Base-by-base conservation (phyloP, 2,888 invertebrate species). In the Thalpophila matura region DNA sequence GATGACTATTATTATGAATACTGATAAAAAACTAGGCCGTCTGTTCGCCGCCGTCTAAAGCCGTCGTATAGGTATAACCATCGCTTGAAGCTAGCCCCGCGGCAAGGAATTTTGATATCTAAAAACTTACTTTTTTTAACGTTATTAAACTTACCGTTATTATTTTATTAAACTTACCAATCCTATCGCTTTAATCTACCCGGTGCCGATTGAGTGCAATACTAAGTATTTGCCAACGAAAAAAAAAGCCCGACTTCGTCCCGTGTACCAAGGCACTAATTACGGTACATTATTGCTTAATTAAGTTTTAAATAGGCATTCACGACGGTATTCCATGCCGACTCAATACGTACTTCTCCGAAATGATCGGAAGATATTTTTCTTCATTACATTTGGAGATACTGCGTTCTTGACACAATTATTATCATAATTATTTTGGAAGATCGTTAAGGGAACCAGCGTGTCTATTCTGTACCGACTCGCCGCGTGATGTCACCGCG, bases 261-360 rank as follows among this genome's bases (percentile, higher is more conserved):
- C 16, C 38, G 38, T 43, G 37, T 56, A 56, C 27, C 7, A 12
- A 18, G 26, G 2, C 50, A 33, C 29, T 65, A 61, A 77, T 62
- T 59, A 40, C 24, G 49, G 61, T 56, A 47, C 56, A 65, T 75
- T 78, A 80, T 81, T 55, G 54, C 80, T 81, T 77, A 76, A 81
- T 81, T 78, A 80, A 65, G 60, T 64, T 67, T 74, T 76, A 70
- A 77, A 74, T 55, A 63, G 35, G 35, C 12, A 55, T 45, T 53
- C 65, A 29, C 49, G 29, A 12, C 9, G 66, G 66, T 14, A 66
- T 66, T 61, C 64, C 37, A 20, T 24, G 50, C 37, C 26, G 35
- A 18, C 53, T 55, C 63, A 49, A 65, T 75, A 49, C 47, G 9
- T 6, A 3, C 18, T 77, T 77, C 75, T 49, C 33, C 24, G 78